Evolutionary conservation across 2,888 invertebrate species (phyloP), one percentile per base, ranked within the genome.

Genomic region (Crematogaster levior): DNA sequence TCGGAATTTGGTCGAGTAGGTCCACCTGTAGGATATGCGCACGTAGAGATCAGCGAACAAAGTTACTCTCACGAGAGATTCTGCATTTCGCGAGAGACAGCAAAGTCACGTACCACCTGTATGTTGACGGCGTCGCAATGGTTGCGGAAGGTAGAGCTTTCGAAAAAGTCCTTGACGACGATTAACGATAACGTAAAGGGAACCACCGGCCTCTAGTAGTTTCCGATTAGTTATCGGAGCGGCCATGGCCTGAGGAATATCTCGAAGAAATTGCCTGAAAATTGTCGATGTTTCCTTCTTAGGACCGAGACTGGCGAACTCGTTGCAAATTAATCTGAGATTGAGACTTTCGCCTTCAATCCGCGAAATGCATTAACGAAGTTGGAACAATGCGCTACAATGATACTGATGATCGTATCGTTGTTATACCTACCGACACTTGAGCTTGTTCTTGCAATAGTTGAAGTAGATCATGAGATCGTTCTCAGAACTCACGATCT

Each of bases 1-100:
- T 48, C 21, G 90, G 91, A 10, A 94, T 87, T 24, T 86, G 81
- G 0, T 70, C 34, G 30, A 56, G 6, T 21, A 79, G 10, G 30
- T 79, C 34, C 46, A 79, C 2, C 77, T 79, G 12, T 21, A 5
- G 1, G n/a, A 66, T 12, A 61, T 46, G 30, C 10, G 9, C n/a
- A 43, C 12, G 5, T 24, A 0, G 24, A 9, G 15, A n/a, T 56
- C 3, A 43, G 3, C 5, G 53, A 77, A 43, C 5, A 27, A 30
- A n/a, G 6, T 43, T 3, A n/a, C n/a, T n/a, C n/a, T 58, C 18
- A n/a, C 30, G 15, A 24, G 15, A 51, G 37, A 18, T 30, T 15
- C 21, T 27, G 46, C 21, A n/a, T 53, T 37, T 53, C n/a, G 1
- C 7, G 15, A 1, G 18, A 21, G n/a, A n/a, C 24, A 56, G 18